phyloP scores from a whole-genome alignment of 2,113 vertebrate species.

The Orcinus orca region DNA sequence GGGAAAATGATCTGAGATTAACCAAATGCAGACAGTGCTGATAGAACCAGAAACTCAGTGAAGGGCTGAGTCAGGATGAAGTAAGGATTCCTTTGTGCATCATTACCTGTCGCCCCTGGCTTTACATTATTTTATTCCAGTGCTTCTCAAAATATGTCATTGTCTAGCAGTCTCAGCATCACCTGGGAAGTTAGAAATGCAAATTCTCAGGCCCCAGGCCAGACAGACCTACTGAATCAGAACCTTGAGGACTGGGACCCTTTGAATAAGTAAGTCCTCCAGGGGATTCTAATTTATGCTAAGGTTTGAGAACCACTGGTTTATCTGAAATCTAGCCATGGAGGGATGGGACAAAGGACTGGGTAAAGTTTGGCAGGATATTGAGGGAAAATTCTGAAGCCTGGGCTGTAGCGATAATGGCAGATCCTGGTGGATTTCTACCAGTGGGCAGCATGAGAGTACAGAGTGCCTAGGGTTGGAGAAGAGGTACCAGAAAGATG shows the following conservation, averaged over 20 bases:
- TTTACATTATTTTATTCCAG: neutral
- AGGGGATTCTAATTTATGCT: neutral
- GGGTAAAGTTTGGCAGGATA: neutral
- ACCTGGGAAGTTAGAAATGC: slow-evolving; percentile 24
- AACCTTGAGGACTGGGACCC: neutral
- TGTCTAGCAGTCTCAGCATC: neutral
- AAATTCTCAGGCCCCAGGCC: neutral
- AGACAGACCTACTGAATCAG: neutral
- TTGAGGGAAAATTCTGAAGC: neutral
- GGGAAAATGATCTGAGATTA: neutral
- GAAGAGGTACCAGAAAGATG: neutral
- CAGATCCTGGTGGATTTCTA: neutral
- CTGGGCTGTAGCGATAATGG: neutral
- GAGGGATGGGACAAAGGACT: neutral
- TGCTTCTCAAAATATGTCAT: neutral
- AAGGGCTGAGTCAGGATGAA: neutral
- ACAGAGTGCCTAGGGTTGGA: neutral
- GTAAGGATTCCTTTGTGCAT: neutral
- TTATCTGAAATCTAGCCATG: neutral
- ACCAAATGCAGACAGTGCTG: neutral
- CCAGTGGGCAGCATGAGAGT: neutral
- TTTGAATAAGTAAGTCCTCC: neutral
- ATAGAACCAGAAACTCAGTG: neutral
- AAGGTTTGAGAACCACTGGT: neutral
- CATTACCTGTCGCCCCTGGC: neutral